Evolutionary conservation across 2,888 invertebrate genomes (phyloP).

Genomic region (Eurytoma adleriae): DNA sequence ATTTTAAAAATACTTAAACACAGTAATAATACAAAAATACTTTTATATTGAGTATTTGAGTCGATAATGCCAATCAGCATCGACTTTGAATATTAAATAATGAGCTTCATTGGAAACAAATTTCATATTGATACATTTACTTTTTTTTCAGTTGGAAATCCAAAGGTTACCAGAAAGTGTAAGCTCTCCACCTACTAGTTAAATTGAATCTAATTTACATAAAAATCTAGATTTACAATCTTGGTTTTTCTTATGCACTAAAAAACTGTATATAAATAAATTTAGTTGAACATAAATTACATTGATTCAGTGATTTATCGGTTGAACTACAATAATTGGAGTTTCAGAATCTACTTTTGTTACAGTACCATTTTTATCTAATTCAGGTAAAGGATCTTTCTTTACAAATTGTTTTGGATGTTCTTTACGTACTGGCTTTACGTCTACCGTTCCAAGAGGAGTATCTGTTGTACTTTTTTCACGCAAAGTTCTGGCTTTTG

Average conservation of each 20-base stretch:
- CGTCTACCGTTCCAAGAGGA: slow-evolving; percentile 67
- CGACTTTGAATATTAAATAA: slow-evolving; percentile 23
- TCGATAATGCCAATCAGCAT: no score
- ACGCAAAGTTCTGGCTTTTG: slow-evolving; percentile 55
- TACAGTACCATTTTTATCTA: slow-evolving; percentile 58
- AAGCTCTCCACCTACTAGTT: slow-evolving; percentile 30
- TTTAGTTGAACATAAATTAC: slow-evolving; percentile 9
- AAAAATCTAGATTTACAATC: slow-evolving; percentile 45
- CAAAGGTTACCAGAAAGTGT: slow-evolving; percentile 65
- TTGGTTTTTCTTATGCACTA: slow-evolving; percentile 24
- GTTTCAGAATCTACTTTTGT: slow-evolving; percentile 61
- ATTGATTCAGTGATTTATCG: slow-evolving; percentile 44
- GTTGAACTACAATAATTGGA: slow-evolving; percentile 66
- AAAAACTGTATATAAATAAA: slow-evolving; percentile 54
- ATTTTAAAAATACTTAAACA: slow-evolving; percentile 46
- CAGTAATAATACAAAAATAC: slow-evolving; percentile 27
- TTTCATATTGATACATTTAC: slow-evolving; percentile 14
- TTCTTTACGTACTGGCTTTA: slow-evolving; percentile 62
- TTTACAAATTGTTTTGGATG: slow-evolving; percentile 64
- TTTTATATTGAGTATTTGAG: background rate
- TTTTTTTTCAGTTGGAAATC: slow-evolving; percentile 66
- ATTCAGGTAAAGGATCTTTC: slow-evolving; percentile 66
- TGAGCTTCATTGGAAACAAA: slow-evolving; percentile 6
- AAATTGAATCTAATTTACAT: slow-evolving; percentile 24
- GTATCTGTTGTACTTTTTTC: slow-evolving; percentile 61